Base-by-base conservation (phyloP, 2,888 invertebrate species). In the Plebejus anna region DNA sequence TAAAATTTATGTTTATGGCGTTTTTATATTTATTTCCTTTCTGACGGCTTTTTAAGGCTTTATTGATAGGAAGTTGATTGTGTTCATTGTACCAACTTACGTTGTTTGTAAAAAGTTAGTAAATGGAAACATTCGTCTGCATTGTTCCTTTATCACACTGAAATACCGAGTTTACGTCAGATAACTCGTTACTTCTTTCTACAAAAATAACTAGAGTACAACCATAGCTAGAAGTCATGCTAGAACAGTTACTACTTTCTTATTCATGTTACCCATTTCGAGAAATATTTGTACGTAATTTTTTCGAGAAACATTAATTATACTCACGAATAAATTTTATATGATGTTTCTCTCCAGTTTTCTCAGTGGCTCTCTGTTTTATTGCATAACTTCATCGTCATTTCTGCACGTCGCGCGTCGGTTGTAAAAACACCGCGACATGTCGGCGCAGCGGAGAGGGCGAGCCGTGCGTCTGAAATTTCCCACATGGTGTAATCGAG, bases 401-500 rank as follows among this genome's bases (percentile, higher is more conserved):
- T 36, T 16, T 36, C 66, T 16, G 66, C 32, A 66, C 66, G 22
- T 22, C 22, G 22, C 22, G 22, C 22, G 66, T 32, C 66, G 66
- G 66, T 66, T 47, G 72, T 28, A 55, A 73, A 51, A 28, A 73
- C 28, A 51, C 55, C 57, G 42, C 38, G 57, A 13, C 13, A 57
- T 7, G 22, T 70, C 76, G 32, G 22, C 22, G 70, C 76, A 71
- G 71, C 71, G 57, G 59, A 71, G 76, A 22, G 76, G 51, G n/a
- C 57, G 70, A 70, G 55, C 22, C 57, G 38, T 83, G 84, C 85
- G 85, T 86, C 87, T 87, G 84, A 88, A 90, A 89, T 88, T 85
- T 84, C 85, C 87, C 87, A 85, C 85, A 87, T 82, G 84, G 86
- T 84, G 88, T 87, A 90, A 91, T 89, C 89, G 88, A 88, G 89